Percentiles rank a stretch among this genome's conserved stretches.
These are phyloP conservation scores for Tetraodon nigroviridis DNA, from an alignment of 2,113 vertebrate genomes.

Conservation along the genomic window DNA sequence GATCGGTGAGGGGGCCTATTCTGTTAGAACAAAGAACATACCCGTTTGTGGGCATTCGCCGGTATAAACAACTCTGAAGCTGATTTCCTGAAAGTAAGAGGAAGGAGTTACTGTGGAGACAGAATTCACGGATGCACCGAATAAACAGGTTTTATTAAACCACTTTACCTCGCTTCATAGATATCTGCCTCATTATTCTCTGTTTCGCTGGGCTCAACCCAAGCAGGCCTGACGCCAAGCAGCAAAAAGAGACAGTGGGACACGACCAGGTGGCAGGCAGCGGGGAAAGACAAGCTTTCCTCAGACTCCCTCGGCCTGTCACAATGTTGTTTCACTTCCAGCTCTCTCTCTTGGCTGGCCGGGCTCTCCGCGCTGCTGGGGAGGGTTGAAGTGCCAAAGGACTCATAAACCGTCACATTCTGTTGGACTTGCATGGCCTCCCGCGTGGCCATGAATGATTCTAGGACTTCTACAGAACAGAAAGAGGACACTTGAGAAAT, in stretches of 20 bases:
- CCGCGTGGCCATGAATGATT: slow-evolving; percentile 78
- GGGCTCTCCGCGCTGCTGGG: slow-evolving; percentile 74
- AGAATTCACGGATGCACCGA: not conserved
- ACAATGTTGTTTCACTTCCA: slow-evolving; percentile 50
- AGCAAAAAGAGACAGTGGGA: slow-evolving; percentile 78
- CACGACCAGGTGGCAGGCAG: slow-evolving; percentile 74
- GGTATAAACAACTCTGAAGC: slow-evolving; percentile 31
- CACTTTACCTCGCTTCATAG: slow-evolving; percentile 53
- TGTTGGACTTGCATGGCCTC: slow-evolving; percentile 79
- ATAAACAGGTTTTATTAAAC: not conserved
- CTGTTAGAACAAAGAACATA: slow-evolving; percentile 5
- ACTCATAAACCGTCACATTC: slow-evolving; percentile 79
- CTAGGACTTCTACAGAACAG: slow-evolving; percentile 70
- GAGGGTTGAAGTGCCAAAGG: slow-evolving; percentile 75
- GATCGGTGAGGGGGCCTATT: not conserved
- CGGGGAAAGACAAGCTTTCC: slow-evolving; percentile 68
- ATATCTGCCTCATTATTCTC: slow-evolving; percentile 33
- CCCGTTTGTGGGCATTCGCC: slow-evolving; percentile 54
- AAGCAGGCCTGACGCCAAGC: slow-evolving; percentile 73
- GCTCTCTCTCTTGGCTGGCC: slow-evolving; percentile 63
- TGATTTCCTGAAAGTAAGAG: slow-evolving; percentile 51
- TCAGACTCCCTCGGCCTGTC: slow-evolving; percentile 52
- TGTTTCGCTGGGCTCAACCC: slow-evolving; percentile 63
- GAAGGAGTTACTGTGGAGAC: not conserved
- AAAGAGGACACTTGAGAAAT: not conserved